Percentiles rank a stretch among this genome's conserved stretches.
phyloP scores from a whole-genome alignment of 2,113 vertebrate species.

The Copsychus sechellarum region DNA sequence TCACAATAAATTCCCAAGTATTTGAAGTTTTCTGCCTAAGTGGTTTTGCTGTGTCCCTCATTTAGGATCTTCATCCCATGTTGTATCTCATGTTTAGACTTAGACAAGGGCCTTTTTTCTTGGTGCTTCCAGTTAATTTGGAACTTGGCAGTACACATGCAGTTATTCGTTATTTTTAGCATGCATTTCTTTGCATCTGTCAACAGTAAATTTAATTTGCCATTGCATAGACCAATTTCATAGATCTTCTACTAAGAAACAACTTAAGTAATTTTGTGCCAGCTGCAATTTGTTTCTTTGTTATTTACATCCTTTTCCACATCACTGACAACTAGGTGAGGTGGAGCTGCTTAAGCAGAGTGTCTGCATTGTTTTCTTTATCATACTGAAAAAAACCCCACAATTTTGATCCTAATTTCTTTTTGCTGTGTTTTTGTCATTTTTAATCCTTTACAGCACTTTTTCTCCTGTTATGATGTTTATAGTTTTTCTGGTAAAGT shows the following conservation, averaged over 20 bases:
- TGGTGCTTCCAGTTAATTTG: slow-evolving; percentile 27
- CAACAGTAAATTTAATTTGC: slow-evolving; percentile 43
- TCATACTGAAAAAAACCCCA: neutral
- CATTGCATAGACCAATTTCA: neutral
- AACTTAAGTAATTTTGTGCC: slow-evolving; percentile 28
- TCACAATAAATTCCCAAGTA: neutral
- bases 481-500: neutral
- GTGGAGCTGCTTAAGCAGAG: neutral
- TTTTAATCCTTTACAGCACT: neutral
- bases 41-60: neutral
- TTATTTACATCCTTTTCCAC: neutral
- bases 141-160: neutral
- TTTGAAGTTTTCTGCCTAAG: neutral
- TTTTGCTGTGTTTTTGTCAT: neutral
- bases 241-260: slow-evolving; percentile 5
- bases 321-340: neutral
- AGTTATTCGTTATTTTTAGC: slow-evolving; percentile 37
- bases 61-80: neutral
- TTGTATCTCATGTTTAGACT: neutral
- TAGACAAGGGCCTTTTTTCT: neutral
- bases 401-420: neutral
- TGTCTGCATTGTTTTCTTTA: neutral
- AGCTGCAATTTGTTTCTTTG: slow-evolving; percentile 27
- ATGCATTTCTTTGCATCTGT: slow-evolving; percentile 18
- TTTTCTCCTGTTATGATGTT: neutral